Base-by-base conservation (phyloP, 1,140 invertebrate genomes). In the Caenorhabditis brenneri region DNA sequence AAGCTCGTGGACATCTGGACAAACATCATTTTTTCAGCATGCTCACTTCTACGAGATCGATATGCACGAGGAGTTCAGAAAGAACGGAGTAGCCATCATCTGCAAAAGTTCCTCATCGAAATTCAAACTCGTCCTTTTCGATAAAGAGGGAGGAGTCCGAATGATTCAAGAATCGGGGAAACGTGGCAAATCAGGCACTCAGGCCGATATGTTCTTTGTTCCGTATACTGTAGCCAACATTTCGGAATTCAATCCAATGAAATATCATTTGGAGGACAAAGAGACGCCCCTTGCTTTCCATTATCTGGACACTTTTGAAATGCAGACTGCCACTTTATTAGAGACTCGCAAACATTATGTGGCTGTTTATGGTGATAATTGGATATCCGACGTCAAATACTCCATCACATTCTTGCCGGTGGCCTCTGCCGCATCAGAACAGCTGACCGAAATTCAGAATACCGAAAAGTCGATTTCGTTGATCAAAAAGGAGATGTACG, bases 101-200 rank as follows among this genome's bases (percentile, higher is more conserved):
- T 91, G 90, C 83, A 86, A 84, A 81, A 87, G 82, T 10, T 87
- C 90, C 15, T 88, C 81, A 19, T 90, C 88, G 81, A 90, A 90
- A 86, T 90, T 90, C 84, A 90, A 90, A 80, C 80, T 90, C n/a
- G 90, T 90, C 19, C 69, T 90, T 6, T 90, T 90, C 80, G 89
- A 90, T 79, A 88, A 87, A 81, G 89, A 90, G 79, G 89, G 89
- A 48, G 88, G 87, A 36, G 89, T 91, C 31, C 86, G 89, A 31
- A 78, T 86, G n/a, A 90, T 90, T 22, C 85, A 87, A 65, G 87
- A 88, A 60, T 90, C 88, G 78, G 85, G 82, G 42, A 91, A 91
- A 79, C 79, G 65, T 24, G 60, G 46, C 16, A 89, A 91, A 58
- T 60, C 79, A 22, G 79, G 49, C 15, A 90, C 89, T 9, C 79